Base-by-base conservation (phyloP, 2,113 vertebrate species). In the Prunella himalayana region DNA sequence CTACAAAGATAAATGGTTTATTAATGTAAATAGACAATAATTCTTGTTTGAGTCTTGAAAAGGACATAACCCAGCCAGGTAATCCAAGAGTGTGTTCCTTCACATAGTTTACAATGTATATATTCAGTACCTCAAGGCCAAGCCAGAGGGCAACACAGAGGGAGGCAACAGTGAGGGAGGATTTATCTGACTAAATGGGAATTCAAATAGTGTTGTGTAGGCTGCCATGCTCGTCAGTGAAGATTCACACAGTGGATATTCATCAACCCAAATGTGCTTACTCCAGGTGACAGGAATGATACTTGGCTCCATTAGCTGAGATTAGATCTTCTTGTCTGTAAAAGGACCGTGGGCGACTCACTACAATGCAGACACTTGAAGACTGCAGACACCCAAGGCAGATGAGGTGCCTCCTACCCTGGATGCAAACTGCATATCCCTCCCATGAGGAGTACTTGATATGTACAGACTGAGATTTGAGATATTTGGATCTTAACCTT, bases 11-110 rank as follows among this genome's bases (percentile, higher is more conserved):
- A 94, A 97, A 86, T 39, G 33, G 21, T 73, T 92, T 73, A 87
- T 73, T 95, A 69, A 80, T 77, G 64, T 73, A 95, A 95, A 95
- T 15, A 94, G 53, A 78, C 56, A 81, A 9, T 65, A 92, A 91
- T 19, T 77, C 37, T 41, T 63, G 7, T 42, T 10, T 31, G 13
- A 90, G 71, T 37, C 59, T 80, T 83, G 79, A 88, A 78, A 94
- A 88, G 75, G 13, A 30, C 54, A 44, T 39, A 93, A 93, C 33
- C 15, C 33, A 68, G 37, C 3, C 79, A 93, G 79, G 88, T 85
- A 85, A 83, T 24, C 25, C 82, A 77, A 39, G 33, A 72, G 6
- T 20, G 15, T 44, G 24, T 15, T 91, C 53, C 23, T 92, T 57
- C 68, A 47, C 59, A 69, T 0, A 24, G 31, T 5, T 88, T 60